These are phyloP conservation scores for Crenuchus spilurus DNA, from an alignment of 2,797 vertebrate genomes.

Conservation along the genomic window DNA sequence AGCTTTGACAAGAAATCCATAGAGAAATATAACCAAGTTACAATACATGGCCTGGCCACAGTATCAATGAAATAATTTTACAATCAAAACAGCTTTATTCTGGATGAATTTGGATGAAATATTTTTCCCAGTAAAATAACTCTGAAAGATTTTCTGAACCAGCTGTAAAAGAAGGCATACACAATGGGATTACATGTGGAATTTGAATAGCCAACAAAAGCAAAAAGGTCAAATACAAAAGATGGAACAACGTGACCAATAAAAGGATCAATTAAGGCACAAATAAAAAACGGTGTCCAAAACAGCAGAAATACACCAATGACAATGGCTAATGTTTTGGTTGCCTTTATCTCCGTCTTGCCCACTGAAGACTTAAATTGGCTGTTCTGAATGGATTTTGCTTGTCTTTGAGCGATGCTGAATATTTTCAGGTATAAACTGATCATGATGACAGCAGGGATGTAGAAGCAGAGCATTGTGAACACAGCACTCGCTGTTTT, in stretches of 20 bases:
- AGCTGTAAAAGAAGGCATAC: constrained; percentile 35
- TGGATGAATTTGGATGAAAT: constrained; percentile 35
- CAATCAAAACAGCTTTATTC: constrained; percentile 15
- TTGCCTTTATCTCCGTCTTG: constrained; percentile 31
- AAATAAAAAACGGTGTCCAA: constrained; percentile 41
- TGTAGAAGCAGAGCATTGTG: constrained; percentile 40
- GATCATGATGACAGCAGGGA: constrained; percentile 52
- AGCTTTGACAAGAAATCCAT: too few relatives aligned
- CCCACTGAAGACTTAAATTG: neutral
- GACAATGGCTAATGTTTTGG: constrained; percentile 46
- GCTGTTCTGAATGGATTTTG: constrained; percentile 67
- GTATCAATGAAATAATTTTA: too few relatives aligned
- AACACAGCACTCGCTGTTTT: constrained; percentile 22
- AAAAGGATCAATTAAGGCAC: constrained; percentile 36
- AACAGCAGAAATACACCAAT: constrained; percentile 38
- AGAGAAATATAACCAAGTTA: too few relatives aligned
- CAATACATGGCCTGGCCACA: too few relatives aligned
- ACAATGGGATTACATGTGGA: constrained; percentile 41
- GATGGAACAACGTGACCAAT: neutral
- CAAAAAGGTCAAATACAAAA: constrained; percentile 17
- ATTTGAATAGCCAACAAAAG: constrained; percentile 33
- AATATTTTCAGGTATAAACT: constrained; percentile 54
- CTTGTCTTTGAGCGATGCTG: constrained; percentile 72
- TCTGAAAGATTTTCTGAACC: constrained; percentile 36
- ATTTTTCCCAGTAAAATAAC: constrained; percentile 28